Evolutionary conservation across 2,797 vertebrate species (phyloP), one percentile per base, ranked within the genome.

Genomic region (Eulemur coronatus): DNA sequence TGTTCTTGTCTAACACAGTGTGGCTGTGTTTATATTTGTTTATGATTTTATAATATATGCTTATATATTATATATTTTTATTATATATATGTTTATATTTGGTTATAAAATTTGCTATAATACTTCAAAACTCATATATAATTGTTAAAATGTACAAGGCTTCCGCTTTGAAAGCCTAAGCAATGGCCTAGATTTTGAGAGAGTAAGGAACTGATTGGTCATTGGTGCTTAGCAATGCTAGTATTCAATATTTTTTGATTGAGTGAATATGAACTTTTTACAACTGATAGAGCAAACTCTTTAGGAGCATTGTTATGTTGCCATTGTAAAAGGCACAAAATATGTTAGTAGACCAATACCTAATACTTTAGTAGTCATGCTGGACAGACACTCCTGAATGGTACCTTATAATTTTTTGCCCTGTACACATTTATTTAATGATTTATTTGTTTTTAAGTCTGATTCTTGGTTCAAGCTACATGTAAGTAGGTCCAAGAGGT

Each of bases 401-500:
- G n/a, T 55, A 46, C n/a, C 84, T 50, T 57, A 61, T 14, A 86
- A 10, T 89, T 28, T 57, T 96, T 95, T 63, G 22, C 5, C 79
- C 18, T 76, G 33, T 89, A 72, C 8, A 78, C 11, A 88, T 59
- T 91, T 89, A 89, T 72, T 63, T 84, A 82, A 82, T 75, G 82
- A 72, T 24, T 79, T 69, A 67, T 35, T 97, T 84, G 18, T 65
- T 82, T 89, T 65, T 35, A 82, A 93, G 9, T 76, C 38, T 91
- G 38, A 65, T 87, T 95, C 35, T 94, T 94, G 38, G 15, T 80
- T 94, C 72, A 91, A 91, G 78, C 11, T 91, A 94, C 85, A 88
- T 85, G 24, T 73, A 81, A 84, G 35, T 61, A 80, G 11, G 33
- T 79, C 35, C 46, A 26, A 61, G 10, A 73, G 78, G 81, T 48